These are phyloP conservation scores for Tetheella fluctuosa DNA, from an alignment of 2,888 invertebrate genomes.

Conservation along the genomic window DNA sequence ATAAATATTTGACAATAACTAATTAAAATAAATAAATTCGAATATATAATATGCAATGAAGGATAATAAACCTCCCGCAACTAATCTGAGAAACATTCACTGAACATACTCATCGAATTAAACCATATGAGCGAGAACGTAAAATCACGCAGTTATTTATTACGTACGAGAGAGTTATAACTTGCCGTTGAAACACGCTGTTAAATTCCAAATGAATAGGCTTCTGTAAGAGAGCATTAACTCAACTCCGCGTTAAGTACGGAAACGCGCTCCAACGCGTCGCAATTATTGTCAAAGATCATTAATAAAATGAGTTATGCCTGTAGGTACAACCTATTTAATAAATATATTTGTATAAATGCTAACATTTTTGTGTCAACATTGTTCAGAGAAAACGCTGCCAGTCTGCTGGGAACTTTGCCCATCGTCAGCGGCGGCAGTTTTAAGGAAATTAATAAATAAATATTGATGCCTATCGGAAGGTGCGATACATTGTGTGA, in stretches of 20 bases:
- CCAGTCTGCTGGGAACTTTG: too few relatives aligned
- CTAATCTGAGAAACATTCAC: constrained; percentile 34
- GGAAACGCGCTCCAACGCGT: constrained; percentile 64
- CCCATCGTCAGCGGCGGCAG: too few relatives aligned
- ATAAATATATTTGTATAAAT: background rate
- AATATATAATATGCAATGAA: background rate
- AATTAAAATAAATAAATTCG: background rate
- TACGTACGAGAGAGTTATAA: constrained; percentile 53
- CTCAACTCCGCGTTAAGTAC: constrained; percentile 62
- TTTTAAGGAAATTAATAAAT: too few relatives aligned
- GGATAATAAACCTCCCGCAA: background rate
- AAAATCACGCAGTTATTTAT: constrained; percentile 68
- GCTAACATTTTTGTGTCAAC: too few relatives aligned
- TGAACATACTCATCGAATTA: constrained; percentile 57
- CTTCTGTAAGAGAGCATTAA: constrained; percentile 65
- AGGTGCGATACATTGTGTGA: too few relatives aligned
- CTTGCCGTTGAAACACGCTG: constrained; percentile 56
- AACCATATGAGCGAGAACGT: constrained; percentile 52
- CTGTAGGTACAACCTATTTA: background rate
- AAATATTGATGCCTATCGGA: too few relatives aligned
- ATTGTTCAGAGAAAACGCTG: too few relatives aligned
- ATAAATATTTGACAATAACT: too few relatives aligned
- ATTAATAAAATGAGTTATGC: constrained; percentile 25
- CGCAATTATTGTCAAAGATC: constrained; percentile 67
- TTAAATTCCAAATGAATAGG: constrained; percentile 75